A percentile compares a stretch with the other conserved stretches of the same genome.
Conservation (phyloP, 2,113 vertebrate genomes). For the Spea bombifrons region DNA sequence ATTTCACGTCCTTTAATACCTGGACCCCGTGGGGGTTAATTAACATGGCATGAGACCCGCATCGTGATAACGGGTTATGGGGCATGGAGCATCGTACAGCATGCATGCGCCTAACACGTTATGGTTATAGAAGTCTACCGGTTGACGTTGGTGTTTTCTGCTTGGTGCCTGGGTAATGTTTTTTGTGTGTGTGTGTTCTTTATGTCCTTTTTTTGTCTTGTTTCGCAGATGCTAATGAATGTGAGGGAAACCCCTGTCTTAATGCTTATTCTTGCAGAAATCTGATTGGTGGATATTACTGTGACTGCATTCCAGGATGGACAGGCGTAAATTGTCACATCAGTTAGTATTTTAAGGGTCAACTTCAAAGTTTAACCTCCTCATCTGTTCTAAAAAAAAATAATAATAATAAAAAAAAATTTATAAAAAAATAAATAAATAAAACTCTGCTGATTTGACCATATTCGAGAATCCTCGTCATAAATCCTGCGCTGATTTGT, state of each 20-base stretch:
- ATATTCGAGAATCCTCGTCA: neutral
- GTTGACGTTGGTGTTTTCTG: conserved; percentile 55
- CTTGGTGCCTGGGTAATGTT: conserved; percentile 55
- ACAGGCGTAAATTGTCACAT: conserved; percentile 91
- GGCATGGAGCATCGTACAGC: conserved; percentile 1
- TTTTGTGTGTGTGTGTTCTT: conserved; percentile 55
- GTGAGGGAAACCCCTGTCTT: conserved; percentile 86
- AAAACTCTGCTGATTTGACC: no score
- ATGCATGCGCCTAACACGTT: conserved; percentile 15
- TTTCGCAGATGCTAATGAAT: conserved; percentile 96
- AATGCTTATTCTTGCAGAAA: conserved; percentile 98
- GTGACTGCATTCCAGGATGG: conserved; percentile 94
- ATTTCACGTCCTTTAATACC: neutral
- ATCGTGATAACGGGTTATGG: conserved; percentile 11
- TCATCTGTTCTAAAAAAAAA: conserved; percentile 5
- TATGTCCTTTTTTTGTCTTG: conserved; percentile 70
- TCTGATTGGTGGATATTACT: conserved; percentile 99
- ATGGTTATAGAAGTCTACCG: neutral
- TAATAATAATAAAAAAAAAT: no score
- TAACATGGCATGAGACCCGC: conserved; percentile 35
- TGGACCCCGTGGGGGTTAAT: neutral
- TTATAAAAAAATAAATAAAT: no score
- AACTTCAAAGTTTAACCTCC: conserved; percentile 2
- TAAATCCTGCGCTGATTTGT: neutral
- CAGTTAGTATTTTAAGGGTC: conserved; percentile 82